These are phyloP conservation scores for Agrypnia vestita DNA, from an alignment of 1,140 invertebrate genomes.

Conservation along the genomic window DNA sequence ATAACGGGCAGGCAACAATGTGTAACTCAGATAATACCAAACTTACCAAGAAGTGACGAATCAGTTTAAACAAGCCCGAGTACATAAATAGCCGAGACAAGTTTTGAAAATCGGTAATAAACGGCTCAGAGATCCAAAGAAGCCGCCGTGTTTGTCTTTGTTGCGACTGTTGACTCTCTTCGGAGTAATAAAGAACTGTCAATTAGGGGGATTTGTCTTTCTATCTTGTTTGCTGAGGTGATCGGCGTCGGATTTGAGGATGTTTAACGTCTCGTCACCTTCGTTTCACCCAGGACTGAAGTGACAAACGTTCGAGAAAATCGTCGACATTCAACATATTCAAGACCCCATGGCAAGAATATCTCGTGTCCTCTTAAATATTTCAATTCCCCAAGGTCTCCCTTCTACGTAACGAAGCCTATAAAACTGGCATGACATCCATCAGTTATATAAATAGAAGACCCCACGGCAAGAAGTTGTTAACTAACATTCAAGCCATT, in stretches of 20 bases:
- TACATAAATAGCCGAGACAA: neutral
- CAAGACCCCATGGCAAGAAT: no score
- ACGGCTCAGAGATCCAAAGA: conserved; percentile 19
- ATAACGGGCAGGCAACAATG: neutral
- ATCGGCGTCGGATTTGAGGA: conserved; percentile 9
- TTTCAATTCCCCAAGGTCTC: no score
- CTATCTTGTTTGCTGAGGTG: conserved; percentile 28
- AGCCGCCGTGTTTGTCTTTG: conserved; percentile 19
- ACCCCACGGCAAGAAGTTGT: no score
- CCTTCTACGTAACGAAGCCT: no score
- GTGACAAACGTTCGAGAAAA: no score
- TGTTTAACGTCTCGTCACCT: conserved; percentile 42
- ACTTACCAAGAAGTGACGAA: conserved; percentile 6
- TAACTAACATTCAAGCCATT: no score
- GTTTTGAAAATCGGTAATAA: conserved; percentile 36
- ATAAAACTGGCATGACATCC: no score
- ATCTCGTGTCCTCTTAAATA: no score
- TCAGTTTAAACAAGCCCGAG: conserved; percentile 28
- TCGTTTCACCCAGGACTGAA: neutral
- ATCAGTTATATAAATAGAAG: no score
- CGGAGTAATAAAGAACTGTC: conserved; percentile 31
- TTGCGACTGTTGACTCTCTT: conserved; percentile 7
- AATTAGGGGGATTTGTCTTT: conserved; percentile 28
- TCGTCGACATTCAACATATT: no score
- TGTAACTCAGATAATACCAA: conserved; percentile 3